Percentiles rank a stretch among this genome's conserved stretches.
Conservation (phyloP, 2,888 invertebrate genomes). For the Esperia sulphurella region DNA sequence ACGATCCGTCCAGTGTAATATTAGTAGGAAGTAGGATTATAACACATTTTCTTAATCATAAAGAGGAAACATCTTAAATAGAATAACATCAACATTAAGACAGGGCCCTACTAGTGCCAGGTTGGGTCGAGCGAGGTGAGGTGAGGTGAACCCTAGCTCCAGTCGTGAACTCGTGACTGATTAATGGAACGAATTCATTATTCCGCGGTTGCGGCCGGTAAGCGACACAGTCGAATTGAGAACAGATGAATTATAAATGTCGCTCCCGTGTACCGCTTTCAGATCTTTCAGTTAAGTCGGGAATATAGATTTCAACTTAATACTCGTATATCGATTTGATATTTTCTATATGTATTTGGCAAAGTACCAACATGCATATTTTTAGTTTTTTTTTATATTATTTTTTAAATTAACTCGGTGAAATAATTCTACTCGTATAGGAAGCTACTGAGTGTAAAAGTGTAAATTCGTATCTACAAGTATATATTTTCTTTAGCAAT, state of each 20-base stretch:
- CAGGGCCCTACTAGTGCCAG: too few species aligned
- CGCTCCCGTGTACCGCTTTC: not conserved
- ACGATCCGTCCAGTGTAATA: too few species aligned
- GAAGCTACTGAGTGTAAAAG: too few species aligned
- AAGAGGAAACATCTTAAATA: not conserved
- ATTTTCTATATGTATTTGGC: too few species aligned
- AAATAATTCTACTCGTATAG: too few species aligned
- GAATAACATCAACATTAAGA: not conserved
- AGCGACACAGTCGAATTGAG: constrained; percentile 43
- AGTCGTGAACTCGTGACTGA: constrained; percentile 25
- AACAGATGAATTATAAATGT: constrained; percentile 32
- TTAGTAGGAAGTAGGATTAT: too few species aligned
- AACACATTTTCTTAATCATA: too few species aligned
- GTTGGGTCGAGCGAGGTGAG: not conserved
- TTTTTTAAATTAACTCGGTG: too few species aligned
- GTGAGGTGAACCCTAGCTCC: not conserved
- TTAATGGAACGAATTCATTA: constrained; percentile 43
- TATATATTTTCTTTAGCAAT: too few species aligned
- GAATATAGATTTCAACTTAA: not conserved
- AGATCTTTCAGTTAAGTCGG: constrained; percentile 10
- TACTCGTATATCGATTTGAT: not conserved
- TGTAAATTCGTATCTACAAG: too few species aligned
- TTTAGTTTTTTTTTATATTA: too few species aligned
- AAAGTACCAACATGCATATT: too few species aligned
- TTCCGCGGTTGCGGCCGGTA: constrained; percentile 53